Conservation (phyloP, 2,797 vertebrate genomes). For the Urosaurus nigricauda region DNA sequence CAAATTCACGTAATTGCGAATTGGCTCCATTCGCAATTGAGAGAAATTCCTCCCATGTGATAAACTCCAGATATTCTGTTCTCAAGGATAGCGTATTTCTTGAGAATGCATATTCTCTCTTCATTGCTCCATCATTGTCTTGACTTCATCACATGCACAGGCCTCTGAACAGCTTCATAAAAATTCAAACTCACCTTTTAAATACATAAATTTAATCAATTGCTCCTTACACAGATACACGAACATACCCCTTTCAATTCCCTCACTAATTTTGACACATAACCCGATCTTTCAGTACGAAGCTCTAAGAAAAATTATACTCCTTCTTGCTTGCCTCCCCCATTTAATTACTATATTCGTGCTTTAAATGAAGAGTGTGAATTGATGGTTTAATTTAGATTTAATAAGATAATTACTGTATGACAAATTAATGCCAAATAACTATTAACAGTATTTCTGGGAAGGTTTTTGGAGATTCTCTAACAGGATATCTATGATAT, state of each 20-base stretch:
- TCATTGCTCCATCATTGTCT: background rate
- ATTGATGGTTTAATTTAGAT: constrained; percentile 79
- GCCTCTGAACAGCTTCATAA: background rate
- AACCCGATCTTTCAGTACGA: constrained; percentile 48
- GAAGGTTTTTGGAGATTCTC: constrained; percentile 65
- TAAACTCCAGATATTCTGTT: too few species aligned
- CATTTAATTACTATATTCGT: constrained; percentile 77
- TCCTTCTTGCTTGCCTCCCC: constrained; percentile 10
- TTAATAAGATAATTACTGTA: constrained; percentile 81
- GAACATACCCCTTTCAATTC: constrained; percentile 40
- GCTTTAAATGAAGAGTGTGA: constrained; percentile 72
- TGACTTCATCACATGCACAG: background rate
- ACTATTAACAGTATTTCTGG: constrained; percentile 70
- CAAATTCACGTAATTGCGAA: too few species aligned
- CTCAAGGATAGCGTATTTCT: too few species aligned
- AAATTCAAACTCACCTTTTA: background rate
- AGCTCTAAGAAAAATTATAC: constrained; percentile 62
- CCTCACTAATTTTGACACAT: constrained; percentile 49
- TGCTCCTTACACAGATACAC: background rate
- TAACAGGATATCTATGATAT: constrained; percentile 71
- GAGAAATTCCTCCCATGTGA: too few species aligned
- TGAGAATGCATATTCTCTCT: background rate
- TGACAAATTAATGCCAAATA: constrained; percentile 78
- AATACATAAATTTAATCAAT: constrained; percentile 10
- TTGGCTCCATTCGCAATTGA: too few species aligned